These are phyloP conservation scores for Lasioglossum figueresi DNA, from an alignment of 2,888 invertebrate species.

Conservation along the genomic window DNA sequence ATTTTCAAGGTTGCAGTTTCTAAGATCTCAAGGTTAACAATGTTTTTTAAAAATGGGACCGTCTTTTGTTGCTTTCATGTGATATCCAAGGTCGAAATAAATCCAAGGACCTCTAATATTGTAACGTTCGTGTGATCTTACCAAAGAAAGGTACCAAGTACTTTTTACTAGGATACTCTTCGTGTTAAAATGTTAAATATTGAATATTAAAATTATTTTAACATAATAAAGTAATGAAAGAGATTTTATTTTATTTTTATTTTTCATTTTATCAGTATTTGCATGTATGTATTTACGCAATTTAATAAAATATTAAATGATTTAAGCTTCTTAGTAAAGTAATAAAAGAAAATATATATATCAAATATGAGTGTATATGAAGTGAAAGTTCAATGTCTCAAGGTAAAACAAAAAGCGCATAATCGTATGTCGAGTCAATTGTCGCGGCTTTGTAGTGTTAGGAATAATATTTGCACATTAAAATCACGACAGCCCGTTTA, in stretches of 20 bases:
- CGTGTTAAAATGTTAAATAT: not conserved
- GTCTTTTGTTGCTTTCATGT: not conserved
- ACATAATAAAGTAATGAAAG: not conserved
- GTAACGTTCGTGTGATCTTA: not conserved
- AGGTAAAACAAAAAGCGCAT: not conserved
- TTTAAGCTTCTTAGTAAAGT: not conserved
- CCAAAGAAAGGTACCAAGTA: too few species aligned
- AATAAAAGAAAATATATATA: not conserved
- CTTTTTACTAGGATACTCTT: too few species aligned
- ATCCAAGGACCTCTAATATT: not conserved
- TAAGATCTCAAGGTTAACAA: not conserved
- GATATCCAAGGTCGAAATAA: not conserved
- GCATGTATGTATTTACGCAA: not conserved
- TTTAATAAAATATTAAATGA: not conserved
- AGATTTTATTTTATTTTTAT: not conserved
- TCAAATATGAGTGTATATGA: not conserved
- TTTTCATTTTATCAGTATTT: not conserved
- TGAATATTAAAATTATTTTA: not conserved
- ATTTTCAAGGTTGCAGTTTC: not conserved
- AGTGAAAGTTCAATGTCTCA: not conserved
- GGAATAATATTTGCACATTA: constrained; percentile 2
- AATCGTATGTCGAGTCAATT: not conserved
- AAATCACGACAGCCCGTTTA: not conserved
- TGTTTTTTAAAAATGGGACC: not conserved
- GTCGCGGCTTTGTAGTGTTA: not conserved